phyloP scores from a whole-genome alignment of 1,140 invertebrate genomes.

The Hetaerina americana region DNA sequence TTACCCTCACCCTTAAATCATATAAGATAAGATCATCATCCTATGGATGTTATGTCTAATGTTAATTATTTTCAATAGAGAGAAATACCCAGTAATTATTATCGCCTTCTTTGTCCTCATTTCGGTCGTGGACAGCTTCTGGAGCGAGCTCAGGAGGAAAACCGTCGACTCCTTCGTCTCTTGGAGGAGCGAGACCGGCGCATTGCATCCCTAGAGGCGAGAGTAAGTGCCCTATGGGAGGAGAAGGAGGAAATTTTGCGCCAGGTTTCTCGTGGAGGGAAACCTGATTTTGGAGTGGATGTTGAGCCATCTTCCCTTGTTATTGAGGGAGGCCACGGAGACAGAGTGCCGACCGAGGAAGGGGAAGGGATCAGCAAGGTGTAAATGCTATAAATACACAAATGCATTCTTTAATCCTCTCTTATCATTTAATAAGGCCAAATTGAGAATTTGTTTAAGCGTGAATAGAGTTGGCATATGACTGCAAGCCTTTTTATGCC shows the following conservation, averaged over 20 bases:
- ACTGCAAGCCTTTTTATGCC: neutral
- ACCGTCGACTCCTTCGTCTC: constrained; percentile 35
- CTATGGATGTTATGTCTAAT: no score
- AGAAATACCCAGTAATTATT: neutral
- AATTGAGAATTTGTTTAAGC: neutral
- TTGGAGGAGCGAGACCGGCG: constrained; percentile 40
- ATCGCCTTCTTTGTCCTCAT: constrained; percentile 5
- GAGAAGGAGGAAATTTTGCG: neutral
- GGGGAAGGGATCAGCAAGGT: neutral
- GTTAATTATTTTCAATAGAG: neutral
- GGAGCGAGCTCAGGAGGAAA: constrained; percentile 39
- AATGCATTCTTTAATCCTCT: neutral
- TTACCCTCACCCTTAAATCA: no score
- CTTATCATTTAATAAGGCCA: neutral
- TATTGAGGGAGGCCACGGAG: neutral
- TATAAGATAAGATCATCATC: no score
- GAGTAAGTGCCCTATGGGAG: constrained; percentile 11
- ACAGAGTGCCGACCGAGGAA: neutral
- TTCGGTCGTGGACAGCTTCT: no score
- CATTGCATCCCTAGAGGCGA: constrained; percentile 37
- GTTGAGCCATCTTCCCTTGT: neutral
- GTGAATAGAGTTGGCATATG: neutral
- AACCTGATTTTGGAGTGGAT: neutral
- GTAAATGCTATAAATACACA: no score
- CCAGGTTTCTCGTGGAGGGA: neutral